A percentile compares a stretch with the other conserved stretches of the same genome.
Conservation (phyloP, 2,797 vertebrate genomes). For the Enteromius argenteus region DNA sequence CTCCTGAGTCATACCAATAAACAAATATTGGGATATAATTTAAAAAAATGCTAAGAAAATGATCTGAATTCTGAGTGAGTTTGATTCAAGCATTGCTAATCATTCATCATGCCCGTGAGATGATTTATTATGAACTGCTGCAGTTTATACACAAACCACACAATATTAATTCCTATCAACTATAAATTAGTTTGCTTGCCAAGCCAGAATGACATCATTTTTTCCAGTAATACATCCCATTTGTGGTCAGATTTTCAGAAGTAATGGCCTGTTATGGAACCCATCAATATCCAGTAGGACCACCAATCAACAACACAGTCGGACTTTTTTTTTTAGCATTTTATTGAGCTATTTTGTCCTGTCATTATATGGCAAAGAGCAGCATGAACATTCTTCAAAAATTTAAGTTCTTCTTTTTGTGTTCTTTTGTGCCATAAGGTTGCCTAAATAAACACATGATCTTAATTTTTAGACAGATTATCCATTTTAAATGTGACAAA, state of each 20-base stretch:
- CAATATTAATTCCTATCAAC: not conserved
- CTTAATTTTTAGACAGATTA: not conserved
- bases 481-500: not conserved
- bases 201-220: not conserved
- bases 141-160: not conserved
- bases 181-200: not conserved
- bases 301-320: not conserved
- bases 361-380: not conserved
- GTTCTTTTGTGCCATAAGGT: not conserved
- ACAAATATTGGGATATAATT: not conserved
- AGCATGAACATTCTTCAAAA: not conserved
- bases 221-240: not conserved
- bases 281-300: not conserved
- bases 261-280: not conserved
- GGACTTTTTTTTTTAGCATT: too few relatives aligned
- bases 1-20: too few relatives aligned
- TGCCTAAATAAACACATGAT: not conserved
- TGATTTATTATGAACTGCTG: not conserved
- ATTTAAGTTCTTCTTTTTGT: not conserved
- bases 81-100: not conserved
- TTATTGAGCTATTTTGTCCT: not conserved
- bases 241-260: not conserved
- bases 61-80: not conserved
- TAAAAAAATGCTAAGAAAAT: accelerated
- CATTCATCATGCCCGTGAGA: not conserved